A percentile compares a stretch with the other conserved stretches of the same genome.
Evolutionary conservation across 2,888 invertebrate genomes (phyloP).

Genomic region (Aspidiotus destructor): DNA sequence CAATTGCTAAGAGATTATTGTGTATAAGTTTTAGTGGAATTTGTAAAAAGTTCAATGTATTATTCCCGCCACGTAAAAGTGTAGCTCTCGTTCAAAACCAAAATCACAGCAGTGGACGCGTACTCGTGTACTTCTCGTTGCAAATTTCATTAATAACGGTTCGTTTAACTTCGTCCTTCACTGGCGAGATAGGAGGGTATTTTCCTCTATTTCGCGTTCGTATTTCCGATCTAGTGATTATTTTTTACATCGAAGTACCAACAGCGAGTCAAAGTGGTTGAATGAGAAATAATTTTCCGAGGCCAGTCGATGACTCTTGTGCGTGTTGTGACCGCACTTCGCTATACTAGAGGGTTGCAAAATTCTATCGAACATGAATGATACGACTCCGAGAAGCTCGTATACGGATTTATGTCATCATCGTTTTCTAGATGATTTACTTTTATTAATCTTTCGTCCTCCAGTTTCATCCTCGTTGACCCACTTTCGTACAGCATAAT

Average conservation of each 20-base stretch:
- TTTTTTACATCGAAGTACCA: background rate
- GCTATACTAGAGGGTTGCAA: too few relatives aligned
- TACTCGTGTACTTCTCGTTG: background rate
- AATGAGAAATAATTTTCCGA: constrained; percentile 3
- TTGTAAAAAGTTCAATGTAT: background rate
- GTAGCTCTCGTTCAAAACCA: background rate
- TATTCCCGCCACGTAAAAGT: background rate
- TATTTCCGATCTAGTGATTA: constrained; percentile 1
- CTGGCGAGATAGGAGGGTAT: constrained; percentile 6
- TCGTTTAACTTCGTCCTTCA: constrained; percentile 28
- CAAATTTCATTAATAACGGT: constrained; percentile 24
- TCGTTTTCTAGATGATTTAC: too few relatives aligned
- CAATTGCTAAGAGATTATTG: background rate
- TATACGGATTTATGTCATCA: too few relatives aligned
- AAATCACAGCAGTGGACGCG: constrained; percentile 14
- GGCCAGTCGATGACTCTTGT: background rate
- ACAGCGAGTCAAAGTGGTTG: background rate
- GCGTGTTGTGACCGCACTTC: background rate
- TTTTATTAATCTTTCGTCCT: too few relatives aligned
- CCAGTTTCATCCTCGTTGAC: too few relatives aligned
- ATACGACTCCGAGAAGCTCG: too few relatives aligned
- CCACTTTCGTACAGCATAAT: too few relatives aligned
- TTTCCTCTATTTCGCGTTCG: background rate
- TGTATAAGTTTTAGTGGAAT: background rate
- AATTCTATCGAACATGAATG: too few relatives aligned